Base-by-base conservation (phyloP, 2,888 invertebrate species). In the Trachelus iudaicus region DNA sequence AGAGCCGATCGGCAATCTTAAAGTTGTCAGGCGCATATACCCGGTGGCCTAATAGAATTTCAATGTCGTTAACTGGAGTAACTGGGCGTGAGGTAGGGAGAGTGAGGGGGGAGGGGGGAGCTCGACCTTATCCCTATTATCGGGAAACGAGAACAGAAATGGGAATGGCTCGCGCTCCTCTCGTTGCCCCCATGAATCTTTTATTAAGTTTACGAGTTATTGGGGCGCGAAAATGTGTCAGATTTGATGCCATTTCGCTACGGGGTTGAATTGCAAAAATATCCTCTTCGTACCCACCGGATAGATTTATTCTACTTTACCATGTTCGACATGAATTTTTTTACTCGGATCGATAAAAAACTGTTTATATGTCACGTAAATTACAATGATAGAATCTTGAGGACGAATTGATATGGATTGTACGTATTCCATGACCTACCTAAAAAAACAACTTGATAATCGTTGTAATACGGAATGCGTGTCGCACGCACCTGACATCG, bases 41-140 rank as follows among this genome's bases (percentile, higher is more conserved):
- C 86, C 80, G 80, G 79, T 82, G 83, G 82, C 85, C 86, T 89
- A 89, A 89, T 89, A 86, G 89, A 89, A 89, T 89, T 89, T 88
- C 86, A 89, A 89, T 88, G 89, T 89, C 89, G 89, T 89, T 89
- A 89, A 85, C 81, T 84, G 86, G 77, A 86, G 89, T 89, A 90
- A 90, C 90, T 86, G 87, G 88, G 88, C 89, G 89, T 89, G 84
- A 90, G 40, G 40, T 4, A 15, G 82, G 82, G 80, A 81, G 37
- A 13, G 4, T 79, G 77, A 75, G 78, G 77, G 77, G 84, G 78
- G 82, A 79, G 79, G 76, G 80, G 81, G 84, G 82, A n/a, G n/a
- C n/a, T 82, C 84, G 81, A 83, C 82, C 85, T 89, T 88, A 89
- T 89, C 86, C 88, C 88, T 84, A 87, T 89, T 88, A 88, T 82